Conservation (phyloP, 1,140 invertebrate species). For the Heliconius nattereri region DNA sequence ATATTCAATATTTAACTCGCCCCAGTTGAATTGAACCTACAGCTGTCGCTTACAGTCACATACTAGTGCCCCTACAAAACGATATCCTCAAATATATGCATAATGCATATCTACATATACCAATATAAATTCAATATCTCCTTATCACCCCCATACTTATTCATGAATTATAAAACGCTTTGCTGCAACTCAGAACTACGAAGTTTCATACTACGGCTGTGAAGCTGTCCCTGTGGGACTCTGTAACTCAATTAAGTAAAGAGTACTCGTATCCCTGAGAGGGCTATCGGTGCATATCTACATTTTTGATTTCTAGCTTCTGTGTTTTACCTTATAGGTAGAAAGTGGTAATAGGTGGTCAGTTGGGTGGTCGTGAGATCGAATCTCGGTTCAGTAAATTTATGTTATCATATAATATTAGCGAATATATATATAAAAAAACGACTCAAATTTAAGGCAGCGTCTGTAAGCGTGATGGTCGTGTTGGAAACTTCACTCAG, state of each 20-base stretch:
- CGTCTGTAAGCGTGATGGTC: too few relatives aligned
- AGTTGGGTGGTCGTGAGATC: neutral
- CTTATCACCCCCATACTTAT: conserved; percentile 12
- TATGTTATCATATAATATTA: too few relatives aligned
- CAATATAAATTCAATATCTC: neutral
- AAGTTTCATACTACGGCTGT: conserved; percentile 30
- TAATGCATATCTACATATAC: neutral
- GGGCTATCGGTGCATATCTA: conserved; percentile 34
- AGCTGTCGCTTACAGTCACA: too few relatives aligned
- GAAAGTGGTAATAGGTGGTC: neutral
- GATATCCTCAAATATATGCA: neutral
- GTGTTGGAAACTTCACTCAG: neutral
- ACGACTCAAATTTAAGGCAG: too few relatives aligned
- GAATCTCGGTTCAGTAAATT: neutral
- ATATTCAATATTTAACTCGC: too few relatives aligned
- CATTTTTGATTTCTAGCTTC: conserved; percentile 4
- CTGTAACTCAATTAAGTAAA: conserved; percentile 37
- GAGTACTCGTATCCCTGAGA: conserved; percentile 29
- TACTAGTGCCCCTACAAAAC: too few relatives aligned
- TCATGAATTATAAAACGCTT: conserved; percentile 25
- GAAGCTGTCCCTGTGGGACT: conserved; percentile 23
- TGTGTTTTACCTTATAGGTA: neutral
- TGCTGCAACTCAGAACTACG: conserved; percentile 17
- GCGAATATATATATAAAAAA: too few relatives aligned
- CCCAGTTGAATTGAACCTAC: too few relatives aligned